Percentiles rank a stretch among this genome's conserved stretches.
phyloP scores from a whole-genome alignment of 2,113 vertebrate species.

The Mobula hypostoma region DNA sequence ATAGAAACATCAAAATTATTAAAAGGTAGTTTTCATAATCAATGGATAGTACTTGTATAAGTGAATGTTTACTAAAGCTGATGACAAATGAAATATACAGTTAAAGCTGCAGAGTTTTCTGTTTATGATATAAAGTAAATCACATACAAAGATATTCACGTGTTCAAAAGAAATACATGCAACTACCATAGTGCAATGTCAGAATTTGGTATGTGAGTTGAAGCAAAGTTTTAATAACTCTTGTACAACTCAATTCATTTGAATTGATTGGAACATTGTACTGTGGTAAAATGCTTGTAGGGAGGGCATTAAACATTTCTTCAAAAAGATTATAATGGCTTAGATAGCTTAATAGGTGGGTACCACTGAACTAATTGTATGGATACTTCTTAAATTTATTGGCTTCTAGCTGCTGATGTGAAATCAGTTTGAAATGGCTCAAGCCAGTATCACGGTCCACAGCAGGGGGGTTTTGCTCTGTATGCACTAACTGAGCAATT shows the following conservation, averaged over 20 bases:
- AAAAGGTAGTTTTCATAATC: background rate
- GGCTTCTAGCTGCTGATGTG: background rate
- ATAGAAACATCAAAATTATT: background rate
- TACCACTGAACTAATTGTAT: background rate
- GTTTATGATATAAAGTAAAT: background rate
- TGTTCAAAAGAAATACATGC: background rate
- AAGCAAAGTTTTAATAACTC: background rate
- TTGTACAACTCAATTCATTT: background rate
- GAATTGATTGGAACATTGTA: background rate
- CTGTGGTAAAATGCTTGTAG: background rate
- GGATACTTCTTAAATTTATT: background rate
- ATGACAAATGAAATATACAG: background rate
- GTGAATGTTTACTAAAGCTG: background rate
- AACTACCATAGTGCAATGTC: background rate
- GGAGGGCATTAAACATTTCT: background rate
- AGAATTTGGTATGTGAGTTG: background rate
- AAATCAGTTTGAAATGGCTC: background rate
- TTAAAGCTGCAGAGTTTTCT: background rate
- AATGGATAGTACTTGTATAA: background rate
- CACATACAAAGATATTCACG: background rate
- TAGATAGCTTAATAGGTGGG: background rate
- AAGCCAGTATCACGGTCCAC: background rate
- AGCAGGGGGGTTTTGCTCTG: background rate
- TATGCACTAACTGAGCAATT: background rate
- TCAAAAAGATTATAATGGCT: background rate